Conservation (phyloP, 2,888 invertebrate genomes). For the Caenorhabditis uteleia region DNA sequence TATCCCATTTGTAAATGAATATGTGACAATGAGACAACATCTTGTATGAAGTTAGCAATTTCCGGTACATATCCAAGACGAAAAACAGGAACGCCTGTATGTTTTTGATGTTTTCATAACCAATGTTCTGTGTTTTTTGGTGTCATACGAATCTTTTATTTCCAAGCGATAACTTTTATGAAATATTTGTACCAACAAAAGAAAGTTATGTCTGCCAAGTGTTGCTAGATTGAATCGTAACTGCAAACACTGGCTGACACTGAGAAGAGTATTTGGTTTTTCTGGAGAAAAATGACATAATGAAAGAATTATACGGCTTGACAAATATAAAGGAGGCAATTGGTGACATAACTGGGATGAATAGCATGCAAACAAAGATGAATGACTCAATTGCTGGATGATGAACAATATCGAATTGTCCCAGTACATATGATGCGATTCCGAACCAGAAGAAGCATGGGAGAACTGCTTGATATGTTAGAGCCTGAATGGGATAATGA, state of each 20-base stretch:
- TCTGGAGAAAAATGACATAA: neutral
- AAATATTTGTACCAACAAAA: neutral
- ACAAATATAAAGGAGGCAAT: neutral
- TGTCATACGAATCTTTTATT: too few species aligned
- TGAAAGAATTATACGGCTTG: neutral
- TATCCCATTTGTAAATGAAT: too few species aligned
- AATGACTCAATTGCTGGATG: conserved; percentile 16
- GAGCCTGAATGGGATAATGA: conserved; percentile 10
- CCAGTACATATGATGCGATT: conserved; percentile 8
- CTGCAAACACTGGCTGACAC: neutral
- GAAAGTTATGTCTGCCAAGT: neutral
- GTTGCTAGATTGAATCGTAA: neutral
- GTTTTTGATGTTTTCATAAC: too few species aligned
- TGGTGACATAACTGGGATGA: neutral
- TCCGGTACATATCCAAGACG: too few species aligned
- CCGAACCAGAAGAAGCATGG: conserved; percentile 18
- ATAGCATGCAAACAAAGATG: conserved; percentile 1
- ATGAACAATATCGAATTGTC: conserved; percentile 12
- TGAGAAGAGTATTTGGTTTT: neutral
- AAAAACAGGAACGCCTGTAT: too few species aligned
- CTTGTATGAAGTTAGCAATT: too few species aligned
- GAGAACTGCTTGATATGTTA: conserved; percentile 17
- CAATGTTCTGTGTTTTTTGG: too few species aligned
- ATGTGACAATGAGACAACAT: too few species aligned
- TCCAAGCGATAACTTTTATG: neutral